Evolutionary conservation across 2,113 vertebrate species (phyloP).

Genomic region (Cephalopholis sonnerati): DNA sequence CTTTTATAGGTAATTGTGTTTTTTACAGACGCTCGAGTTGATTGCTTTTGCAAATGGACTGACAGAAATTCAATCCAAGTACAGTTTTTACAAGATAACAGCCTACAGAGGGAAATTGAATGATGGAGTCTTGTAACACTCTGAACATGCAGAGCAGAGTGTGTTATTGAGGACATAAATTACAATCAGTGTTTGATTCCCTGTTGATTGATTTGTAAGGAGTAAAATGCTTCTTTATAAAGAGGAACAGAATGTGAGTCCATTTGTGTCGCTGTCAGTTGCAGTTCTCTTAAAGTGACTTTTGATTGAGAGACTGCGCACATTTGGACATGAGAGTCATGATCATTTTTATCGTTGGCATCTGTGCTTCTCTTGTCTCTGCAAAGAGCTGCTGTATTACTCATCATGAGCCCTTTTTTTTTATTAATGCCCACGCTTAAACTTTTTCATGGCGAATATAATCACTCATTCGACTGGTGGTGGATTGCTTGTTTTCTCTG

Average conservation of each 20-base stretch:
- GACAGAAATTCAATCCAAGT: constrained; percentile 50
- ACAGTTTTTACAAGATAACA: constrained; percentile 48
- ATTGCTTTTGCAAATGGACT: constrained; percentile 71
- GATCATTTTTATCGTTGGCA: constrained; percentile 18
- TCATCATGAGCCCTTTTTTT: constrained; percentile 18
- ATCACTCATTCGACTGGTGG: constrained; percentile 4
- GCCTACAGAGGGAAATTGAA: constrained; percentile 27
- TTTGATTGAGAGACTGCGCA: not conserved
- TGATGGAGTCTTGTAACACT: constrained; percentile 52
- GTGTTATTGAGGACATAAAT: constrained; percentile 52
- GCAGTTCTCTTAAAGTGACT: not conserved
- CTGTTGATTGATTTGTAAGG: constrained; percentile 29
- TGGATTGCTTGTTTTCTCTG: constrained; percentile 4
- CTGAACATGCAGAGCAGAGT: constrained; percentile 41
- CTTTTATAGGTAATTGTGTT: constrained; percentile 68
- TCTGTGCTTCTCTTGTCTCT: constrained; percentile 29
- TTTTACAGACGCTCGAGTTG: constrained; percentile 40
- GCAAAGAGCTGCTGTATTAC: constrained; percentile 39
- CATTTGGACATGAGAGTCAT: constrained; percentile 16
- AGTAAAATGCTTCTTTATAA: constrained; percentile 9
- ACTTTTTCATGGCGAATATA: constrained; percentile 10
- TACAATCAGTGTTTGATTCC: constrained; percentile 31
- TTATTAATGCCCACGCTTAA: constrained; percentile 24
- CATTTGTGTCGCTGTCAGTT: constrained; percentile 2
- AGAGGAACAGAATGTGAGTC: not conserved